Base-by-base conservation (phyloP, 2,888 invertebrate genomes). In the Cataglyphis albicans region DNA sequence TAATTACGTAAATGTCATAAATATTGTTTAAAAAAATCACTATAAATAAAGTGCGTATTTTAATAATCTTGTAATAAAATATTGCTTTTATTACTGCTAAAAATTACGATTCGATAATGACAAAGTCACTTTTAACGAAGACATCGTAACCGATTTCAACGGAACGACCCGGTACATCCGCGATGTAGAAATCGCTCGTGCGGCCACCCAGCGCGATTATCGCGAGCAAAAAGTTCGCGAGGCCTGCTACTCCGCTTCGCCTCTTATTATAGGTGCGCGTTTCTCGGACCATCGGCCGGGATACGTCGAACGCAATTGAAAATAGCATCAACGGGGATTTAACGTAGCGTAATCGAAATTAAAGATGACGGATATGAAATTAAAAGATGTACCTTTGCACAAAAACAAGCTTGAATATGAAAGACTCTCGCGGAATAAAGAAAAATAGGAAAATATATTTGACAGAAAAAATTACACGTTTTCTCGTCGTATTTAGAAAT, bases 131-230 rank as follows among this genome's bases (percentile, higher is more conserved):
- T 32, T 21, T 21, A 18, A 52, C 21, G 41, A 63, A 48, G 35
- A 52, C 15, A 35, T 25, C 25, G 25, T 21, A 21, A 44, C 44
- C 21, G 57, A 76, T 82, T 87, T 76, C 81, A 75, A 61, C 65
- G 25, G 32, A 80, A 84, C 83, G 63, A 88, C 65, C 81, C 84
- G 88, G 87, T 86, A 86, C 78, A 86, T 86, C 84, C 68, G 81
- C 82, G 84, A 87, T 78, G 84, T 86, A 84, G 68, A 89, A 87
- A 89, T 84, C 82, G 83, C 85, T 89, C 82, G 84, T 82, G 78
- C 84, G 88, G 81, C 88, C 88, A 89, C 88, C 88, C 88, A 89
- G 80, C 83, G 82, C 67, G 88, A 81, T 73, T 86, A 88, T 83
- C 84, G 82, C 67, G 86, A 84, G 87, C 83, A 87, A 87, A 88